These are phyloP conservation scores for Brachypteracias leptosomus DNA, from an alignment of 2,113 vertebrate genomes.

Conservation along the genomic window DNA sequence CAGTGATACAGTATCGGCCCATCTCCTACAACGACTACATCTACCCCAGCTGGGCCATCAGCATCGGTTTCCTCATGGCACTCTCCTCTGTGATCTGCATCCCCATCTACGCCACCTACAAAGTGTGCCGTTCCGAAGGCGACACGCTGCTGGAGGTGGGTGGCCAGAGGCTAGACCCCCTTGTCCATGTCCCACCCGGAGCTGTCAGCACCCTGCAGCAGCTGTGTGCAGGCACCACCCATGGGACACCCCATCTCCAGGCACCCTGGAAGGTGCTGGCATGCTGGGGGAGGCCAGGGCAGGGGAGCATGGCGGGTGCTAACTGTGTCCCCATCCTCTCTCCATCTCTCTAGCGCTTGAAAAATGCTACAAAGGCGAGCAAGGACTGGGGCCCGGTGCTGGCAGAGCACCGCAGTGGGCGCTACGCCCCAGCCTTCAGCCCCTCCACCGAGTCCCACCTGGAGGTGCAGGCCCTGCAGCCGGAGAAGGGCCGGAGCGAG, in stretches of 20 bases:
- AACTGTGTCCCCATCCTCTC: neutral
- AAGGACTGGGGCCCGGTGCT: slow-evolving; percentile 94
- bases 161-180: neutral
- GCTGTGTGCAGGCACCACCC: neutral
- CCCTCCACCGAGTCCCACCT: slow-evolving; percentile 77
- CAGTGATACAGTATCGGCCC: slow-evolving; percentile 96
- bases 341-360: slow-evolving; percentile 83
- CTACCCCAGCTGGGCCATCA: slow-evolving; percentile 91
- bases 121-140: slow-evolving; percentile 86
- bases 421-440: slow-evolving; percentile 79
- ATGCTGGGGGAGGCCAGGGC: neutral
- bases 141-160: slow-evolving; percentile 90
- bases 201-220: neutral
- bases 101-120: slow-evolving; percentile 90
- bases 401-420: slow-evolving; percentile 90
- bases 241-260: neutral
- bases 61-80: slow-evolving; percentile 92
- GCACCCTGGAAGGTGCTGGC: neutral
- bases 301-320: neutral
- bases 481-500: slow-evolving; percentile 83
- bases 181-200: neutral
- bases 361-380: slow-evolving; percentile 86
- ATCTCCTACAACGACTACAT: slow-evolving; percentile 94
- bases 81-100: slow-evolving; percentile 96
- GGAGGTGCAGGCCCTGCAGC: slow-evolving; percentile 85